Conservation (phyloP, 2,113 vertebrate genomes). For the Malurus cyaneus region DNA sequence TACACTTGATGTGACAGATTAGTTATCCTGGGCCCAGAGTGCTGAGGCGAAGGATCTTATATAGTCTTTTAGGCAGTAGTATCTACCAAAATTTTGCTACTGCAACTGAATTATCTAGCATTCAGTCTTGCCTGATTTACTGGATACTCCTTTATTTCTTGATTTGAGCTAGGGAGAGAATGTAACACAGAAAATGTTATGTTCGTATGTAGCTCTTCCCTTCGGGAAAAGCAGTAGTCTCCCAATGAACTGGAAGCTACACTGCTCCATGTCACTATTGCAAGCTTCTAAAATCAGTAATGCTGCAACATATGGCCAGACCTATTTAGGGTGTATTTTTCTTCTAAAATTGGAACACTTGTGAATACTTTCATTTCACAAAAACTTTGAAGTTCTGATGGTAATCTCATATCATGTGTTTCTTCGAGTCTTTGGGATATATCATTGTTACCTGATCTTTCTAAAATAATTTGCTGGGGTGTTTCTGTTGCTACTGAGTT, state of each 20-base stretch:
- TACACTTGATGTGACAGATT: background rate
- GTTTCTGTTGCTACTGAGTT: background rate
- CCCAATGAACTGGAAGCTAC: background rate
- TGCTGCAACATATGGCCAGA: background rate
- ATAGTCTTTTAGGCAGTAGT: background rate
- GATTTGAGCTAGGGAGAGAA: background rate
- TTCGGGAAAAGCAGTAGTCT: background rate
- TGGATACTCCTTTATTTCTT: background rate
- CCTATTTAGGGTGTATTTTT: background rate
- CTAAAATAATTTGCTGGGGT: background rate
- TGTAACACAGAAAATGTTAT: background rate
- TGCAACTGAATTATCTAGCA: background rate
- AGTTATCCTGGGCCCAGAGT: background rate
- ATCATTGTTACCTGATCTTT: background rate
- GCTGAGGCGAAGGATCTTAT: background rate
- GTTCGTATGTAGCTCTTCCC: background rate
- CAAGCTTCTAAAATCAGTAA: background rate
- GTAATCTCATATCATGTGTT: background rate
- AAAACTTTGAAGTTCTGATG: background rate
- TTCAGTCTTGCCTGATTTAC: background rate
- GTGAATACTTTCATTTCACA: background rate
- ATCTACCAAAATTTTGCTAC: background rate
- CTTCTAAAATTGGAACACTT: background rate
- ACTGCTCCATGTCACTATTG: background rate
- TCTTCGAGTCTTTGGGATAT: background rate